Percentiles rank a stretch among this genome's conserved stretches.
Evolutionary conservation across 2,888 invertebrate species (phyloP).

Genomic region (Sycophila texana): DNA sequence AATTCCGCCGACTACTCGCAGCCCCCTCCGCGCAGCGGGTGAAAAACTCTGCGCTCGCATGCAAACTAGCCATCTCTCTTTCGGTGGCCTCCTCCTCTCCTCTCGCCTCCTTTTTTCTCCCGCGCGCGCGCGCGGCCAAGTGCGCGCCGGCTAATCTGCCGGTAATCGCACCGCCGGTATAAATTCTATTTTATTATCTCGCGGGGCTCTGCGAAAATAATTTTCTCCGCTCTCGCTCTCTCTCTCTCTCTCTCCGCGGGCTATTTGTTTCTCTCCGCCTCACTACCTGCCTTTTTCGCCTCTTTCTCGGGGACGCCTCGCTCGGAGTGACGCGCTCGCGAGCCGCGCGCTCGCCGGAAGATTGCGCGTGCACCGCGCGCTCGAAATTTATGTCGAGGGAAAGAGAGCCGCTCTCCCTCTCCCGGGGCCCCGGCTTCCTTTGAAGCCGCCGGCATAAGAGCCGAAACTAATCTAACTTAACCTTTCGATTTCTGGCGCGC

Average conservation of each 20-base stretch:
- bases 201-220: slow-evolving; percentile 49
- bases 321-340: slow-evolving; percentile 30
- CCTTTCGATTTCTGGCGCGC: slow-evolving; percentile 57
- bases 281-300: slow-evolving; percentile 5
- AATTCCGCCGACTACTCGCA: neutral
- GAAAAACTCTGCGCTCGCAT: slow-evolving; percentile 44
- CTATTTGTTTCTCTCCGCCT: slow-evolving; percentile 37
- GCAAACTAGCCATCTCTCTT: slow-evolving; percentile 37
- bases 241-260: slow-evolving; percentile 9
- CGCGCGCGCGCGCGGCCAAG: neutral
- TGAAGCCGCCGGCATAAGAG: slow-evolving; percentile 58
- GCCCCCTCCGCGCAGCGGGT: neutral
- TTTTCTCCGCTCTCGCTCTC: slow-evolving; percentile 46
- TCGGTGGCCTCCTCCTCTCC: neutral
- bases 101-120: neutral
- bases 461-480: slow-evolving; percentile 60
- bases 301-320: neutral
- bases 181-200: slow-evolving; percentile 58
- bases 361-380: slow-evolving; percentile 40
- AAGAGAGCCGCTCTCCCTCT: slow-evolving; percentile 51
- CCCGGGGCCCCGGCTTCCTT: slow-evolving; percentile 49
- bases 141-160: slow-evolving; percentile 43
- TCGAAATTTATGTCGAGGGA: slow-evolving; percentile 59
- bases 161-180: slow-evolving; percentile 53
- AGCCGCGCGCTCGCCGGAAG: slow-evolving; percentile 23